Base-by-base conservation (phyloP, 2,113 vertebrate species). In the Gymnarchus niloticus region DNA sequence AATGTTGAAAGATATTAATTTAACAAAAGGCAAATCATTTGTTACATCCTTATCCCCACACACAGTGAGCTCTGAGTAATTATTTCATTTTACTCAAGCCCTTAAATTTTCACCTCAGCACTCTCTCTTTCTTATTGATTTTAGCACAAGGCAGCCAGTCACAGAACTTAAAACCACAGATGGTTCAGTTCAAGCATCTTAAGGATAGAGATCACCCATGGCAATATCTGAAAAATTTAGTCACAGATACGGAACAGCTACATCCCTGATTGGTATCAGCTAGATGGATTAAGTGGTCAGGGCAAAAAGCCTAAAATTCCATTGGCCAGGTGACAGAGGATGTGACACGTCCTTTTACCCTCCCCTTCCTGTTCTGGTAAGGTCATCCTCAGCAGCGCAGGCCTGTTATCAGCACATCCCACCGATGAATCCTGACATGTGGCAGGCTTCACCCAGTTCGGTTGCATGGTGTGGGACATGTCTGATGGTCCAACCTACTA, bases 1-100 rank as follows among this genome's bases (percentile, higher is more conserved):
- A 78, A 48, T 46, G 76, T 48, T 78, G 37, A 78, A 44, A 78
- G 41, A 78, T 46, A 78, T 78, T 78, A 78, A 78, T 78, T 48
- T 78, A 78, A 78, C 19, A 41, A 41, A 78, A 48, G 44, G 44
- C 76, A 48, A 78, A 78, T 78, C 44, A 78, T 78, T 78, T 78
- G 37, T 78, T 48, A 78, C 76, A 78, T 78, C 41, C 76, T 78
- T 48, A 78, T 7, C 23, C 44, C 44, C 76, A 14, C 76, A 37
- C 37, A 78, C 8, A n/a, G 3, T 48, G 21, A 78, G 76, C 37
- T 44, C 76, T 4, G 76, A 78, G 46, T 78, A 12, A 46, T 78
- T 78, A 78, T 46, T 78, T 78, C 44, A 46, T 78, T 78, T 46
- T 46, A 78, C 76, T 48, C 37, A 46, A 78, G 37, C 44, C 44